These are phyloP conservation scores for Callipepla squamata DNA, from an alignment of 2,113 vertebrate genomes.

Conservation along the genomic window DNA sequence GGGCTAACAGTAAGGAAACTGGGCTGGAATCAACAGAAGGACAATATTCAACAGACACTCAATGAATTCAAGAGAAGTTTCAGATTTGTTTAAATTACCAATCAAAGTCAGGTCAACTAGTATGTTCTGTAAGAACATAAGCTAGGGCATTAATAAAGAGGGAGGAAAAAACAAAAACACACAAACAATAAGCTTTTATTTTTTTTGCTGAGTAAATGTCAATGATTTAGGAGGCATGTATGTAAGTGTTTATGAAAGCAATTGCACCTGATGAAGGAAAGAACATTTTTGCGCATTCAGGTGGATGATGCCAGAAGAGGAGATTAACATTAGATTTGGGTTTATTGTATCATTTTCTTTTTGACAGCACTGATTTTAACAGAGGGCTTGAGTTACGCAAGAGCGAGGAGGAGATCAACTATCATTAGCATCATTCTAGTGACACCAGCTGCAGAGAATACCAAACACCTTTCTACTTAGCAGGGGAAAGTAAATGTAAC, in stretches of 20 bases:
- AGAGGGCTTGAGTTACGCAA: neutral
- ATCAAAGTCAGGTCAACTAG: neutral
- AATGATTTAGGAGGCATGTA: neutral
- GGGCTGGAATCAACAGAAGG: neutral
- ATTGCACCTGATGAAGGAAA: neutral
- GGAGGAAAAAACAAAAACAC: neutral
- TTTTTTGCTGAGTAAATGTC: neutral
- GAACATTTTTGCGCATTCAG: neutral
- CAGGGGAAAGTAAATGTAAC: slow-evolving; percentile 11
- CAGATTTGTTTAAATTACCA: neutral
- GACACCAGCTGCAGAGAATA: slow-evolving; percentile 46
- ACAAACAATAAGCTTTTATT: neutral
- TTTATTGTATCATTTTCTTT: neutral
- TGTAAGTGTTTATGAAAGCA: neutral
- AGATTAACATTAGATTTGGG: neutral
- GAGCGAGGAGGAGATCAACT: slow-evolving; percentile 27
- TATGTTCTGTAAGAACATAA: neutral
- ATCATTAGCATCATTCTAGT: slow-evolving; percentile 49
- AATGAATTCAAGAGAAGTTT: neutral
- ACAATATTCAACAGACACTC: neutral
- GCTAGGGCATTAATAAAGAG: neutral
- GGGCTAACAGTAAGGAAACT: neutral
- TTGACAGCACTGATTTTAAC: neutral
- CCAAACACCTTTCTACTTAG: slow-evolving; percentile 48
- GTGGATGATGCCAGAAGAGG: neutral